Evolutionary conservation across 2,888 invertebrate species (phyloP), one percentile per base, ranked within the genome.

Genomic region (Parnassius orleans): DNA sequence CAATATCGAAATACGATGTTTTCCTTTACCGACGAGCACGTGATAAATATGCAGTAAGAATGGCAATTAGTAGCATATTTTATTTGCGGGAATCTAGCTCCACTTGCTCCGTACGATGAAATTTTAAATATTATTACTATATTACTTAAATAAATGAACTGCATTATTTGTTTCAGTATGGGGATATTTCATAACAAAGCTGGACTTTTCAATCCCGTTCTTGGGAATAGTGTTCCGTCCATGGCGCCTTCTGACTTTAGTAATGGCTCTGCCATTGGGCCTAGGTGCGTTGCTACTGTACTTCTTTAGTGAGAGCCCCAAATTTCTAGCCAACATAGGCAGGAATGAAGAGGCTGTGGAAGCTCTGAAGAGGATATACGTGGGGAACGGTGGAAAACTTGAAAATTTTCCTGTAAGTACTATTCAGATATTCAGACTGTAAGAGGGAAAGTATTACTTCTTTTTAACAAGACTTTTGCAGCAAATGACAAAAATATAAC

Each of bases 271-370:
- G 2, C 95, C 96, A 0, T 91, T 94, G 53, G 80, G 95, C 0
- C 65, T 94, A 1, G 93, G 95, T 10, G 93, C 93, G 0, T 67
- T 93, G 47, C 84, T 93, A 51, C 84, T 94, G 19, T 88, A 93
- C 69, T 90, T 93, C 69, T 92, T 93, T 72, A 93, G 94, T 10
- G 96, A 96, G 79, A 96, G 95, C 75, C 96, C 96, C 7, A 96
- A 95, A 80, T 96, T 95, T 77, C 84, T 96, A 7, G 93, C 95
- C 80, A 93, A 94, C 52, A 92, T 93, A 44, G 94, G 95, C 3
- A 88, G 92, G 47, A 92, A 90, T 55, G 88, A 92, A 0, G 93
- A 95, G 65, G 95, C 95, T 0, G 75, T 95, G 12, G 69, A 82
- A 2, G 92, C 95, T 2, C 87, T 95, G 68, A 82, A 81, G 66